Conservation (phyloP, 2,888 invertebrate species). For the Heliconius ismenius region DNA sequence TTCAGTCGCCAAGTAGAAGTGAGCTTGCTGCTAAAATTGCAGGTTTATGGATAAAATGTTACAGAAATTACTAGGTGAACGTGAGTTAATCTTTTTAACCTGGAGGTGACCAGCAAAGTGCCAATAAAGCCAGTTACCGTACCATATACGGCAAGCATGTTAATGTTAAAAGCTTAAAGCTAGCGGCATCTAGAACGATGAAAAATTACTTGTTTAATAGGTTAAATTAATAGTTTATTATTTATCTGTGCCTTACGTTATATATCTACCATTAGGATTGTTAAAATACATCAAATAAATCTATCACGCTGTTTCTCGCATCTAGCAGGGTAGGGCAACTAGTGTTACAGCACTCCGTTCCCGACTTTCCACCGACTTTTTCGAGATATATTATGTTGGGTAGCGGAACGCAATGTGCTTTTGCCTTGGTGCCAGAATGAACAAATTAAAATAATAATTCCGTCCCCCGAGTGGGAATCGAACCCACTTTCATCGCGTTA, state of each 20-base stretch:
- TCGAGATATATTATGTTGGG: no score
- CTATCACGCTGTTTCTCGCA: no score
- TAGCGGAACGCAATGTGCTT: no score
- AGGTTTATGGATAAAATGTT: not conserved
- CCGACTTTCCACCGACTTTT: no score
- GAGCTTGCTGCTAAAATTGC: not conserved
- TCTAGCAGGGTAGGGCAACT: no score
- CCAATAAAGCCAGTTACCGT: not conserved
- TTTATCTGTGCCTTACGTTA: slow-evolving; percentile 58
- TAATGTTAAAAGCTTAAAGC: not conserved
- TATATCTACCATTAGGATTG: slow-evolving; percentile 65
- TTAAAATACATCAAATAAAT: slow-evolving; percentile 15
- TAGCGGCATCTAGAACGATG: slow-evolving; percentile 5
- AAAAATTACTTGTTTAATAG: slow-evolving; percentile 29
- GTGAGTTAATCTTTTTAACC: slow-evolving; percentile 3
- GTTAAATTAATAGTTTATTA: slow-evolving; percentile 38
- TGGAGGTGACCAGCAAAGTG: slow-evolving; percentile 12
- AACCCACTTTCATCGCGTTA: no score
- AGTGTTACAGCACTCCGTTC: no score
- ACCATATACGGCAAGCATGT: not conserved
- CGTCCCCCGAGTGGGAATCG: no score
- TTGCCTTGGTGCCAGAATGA: no score
- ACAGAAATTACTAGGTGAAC: not conserved
- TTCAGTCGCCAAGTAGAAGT: slow-evolving; percentile 3
- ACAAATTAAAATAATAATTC: no score